These are phyloP conservation scores for Proteles cristata DNA, from an alignment of 2,113 vertebrate genomes.

Conservation along the genomic window DNA sequence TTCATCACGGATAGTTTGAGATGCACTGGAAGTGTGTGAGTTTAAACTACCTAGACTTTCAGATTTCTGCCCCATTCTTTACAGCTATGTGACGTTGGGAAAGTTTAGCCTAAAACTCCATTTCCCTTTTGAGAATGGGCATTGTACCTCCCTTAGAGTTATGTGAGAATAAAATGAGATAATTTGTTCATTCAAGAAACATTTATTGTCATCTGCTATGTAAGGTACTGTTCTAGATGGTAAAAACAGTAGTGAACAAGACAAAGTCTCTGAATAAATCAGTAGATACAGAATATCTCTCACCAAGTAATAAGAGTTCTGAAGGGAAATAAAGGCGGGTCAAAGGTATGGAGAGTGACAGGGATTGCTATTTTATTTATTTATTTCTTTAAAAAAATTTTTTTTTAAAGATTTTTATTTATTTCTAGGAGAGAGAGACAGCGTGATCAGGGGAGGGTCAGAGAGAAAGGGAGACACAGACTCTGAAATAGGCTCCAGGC, in stretches of 20 bases:
- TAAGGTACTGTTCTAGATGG: background rate
- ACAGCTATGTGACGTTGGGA: background rate
- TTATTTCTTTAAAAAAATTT: no score
- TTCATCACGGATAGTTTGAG: background rate
- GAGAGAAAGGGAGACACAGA: no score
- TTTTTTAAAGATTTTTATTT: no score
- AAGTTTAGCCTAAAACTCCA: background rate
- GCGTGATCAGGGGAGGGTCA: no score
- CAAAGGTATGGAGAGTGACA: background rate
- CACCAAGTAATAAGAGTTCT: background rate
- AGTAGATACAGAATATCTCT: background rate
- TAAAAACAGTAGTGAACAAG: background rate
- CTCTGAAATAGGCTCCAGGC: no score
- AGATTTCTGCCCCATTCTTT: background rate
- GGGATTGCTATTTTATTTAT: background rate
- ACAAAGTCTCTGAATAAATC: background rate
- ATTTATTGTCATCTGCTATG: background rate
- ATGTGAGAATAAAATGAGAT: slow-evolving; percentile 27
- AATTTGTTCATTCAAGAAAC: background rate
- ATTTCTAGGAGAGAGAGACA: no score
- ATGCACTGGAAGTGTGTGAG: background rate
- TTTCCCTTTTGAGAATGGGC: background rate
- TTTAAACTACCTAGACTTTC: slow-evolving; percentile 3
- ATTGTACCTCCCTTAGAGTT: background rate
- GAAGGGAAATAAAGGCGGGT: background rate